Evolutionary conservation across 2,888 invertebrate genomes (phyloP).

Genomic region (Panzeria rudis): DNA sequence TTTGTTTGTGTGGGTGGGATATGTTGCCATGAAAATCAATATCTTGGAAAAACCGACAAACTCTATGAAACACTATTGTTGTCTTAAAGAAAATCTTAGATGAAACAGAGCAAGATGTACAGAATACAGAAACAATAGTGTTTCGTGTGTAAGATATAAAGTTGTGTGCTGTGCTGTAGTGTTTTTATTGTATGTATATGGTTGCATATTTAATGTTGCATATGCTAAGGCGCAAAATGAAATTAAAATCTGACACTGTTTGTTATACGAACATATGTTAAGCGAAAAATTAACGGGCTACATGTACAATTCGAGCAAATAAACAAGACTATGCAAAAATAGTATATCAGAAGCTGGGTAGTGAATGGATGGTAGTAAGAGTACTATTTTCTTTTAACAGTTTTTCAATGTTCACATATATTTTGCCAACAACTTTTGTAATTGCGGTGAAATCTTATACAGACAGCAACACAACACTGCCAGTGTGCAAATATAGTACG

Average conservation of each 20-base stretch:
- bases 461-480: slow-evolving; percentile 47
- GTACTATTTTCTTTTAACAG: slow-evolving; percentile 58
- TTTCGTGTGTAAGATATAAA: not conserved
- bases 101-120: not conserved
- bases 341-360: slow-evolving; percentile 22
- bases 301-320: slow-evolving; percentile 33
- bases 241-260: slow-evolving; percentile 72
- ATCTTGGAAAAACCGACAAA: slow-evolving; percentile 45
- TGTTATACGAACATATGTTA: slow-evolving; percentile 64
- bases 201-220: slow-evolving; percentile 69
- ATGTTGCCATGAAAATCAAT: slow-evolving; percentile 67
- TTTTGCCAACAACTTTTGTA: slow-evolving; percentile 65
- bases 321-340: slow-evolving; percentile 42
- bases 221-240: slow-evolving; percentile 72
- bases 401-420: slow-evolving; percentile 64
- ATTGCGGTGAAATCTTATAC: slow-evolving; percentile 68
- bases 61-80: slow-evolving; percentile 18
- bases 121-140: not conserved
- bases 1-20: not conserved
- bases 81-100: slow-evolving; percentile 24
- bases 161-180: not conserved
- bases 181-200: slow-evolving; percentile 7
- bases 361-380: not conserved
- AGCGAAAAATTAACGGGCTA: slow-evolving; percentile 66
- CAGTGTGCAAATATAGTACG: slow-evolving; percentile 6